Percentiles rank a stretch among this genome's conserved stretches.
phyloP scores from a whole-genome alignment of 2,797 vertebrate genomes.

The Rhabdomys pumilio region DNA sequence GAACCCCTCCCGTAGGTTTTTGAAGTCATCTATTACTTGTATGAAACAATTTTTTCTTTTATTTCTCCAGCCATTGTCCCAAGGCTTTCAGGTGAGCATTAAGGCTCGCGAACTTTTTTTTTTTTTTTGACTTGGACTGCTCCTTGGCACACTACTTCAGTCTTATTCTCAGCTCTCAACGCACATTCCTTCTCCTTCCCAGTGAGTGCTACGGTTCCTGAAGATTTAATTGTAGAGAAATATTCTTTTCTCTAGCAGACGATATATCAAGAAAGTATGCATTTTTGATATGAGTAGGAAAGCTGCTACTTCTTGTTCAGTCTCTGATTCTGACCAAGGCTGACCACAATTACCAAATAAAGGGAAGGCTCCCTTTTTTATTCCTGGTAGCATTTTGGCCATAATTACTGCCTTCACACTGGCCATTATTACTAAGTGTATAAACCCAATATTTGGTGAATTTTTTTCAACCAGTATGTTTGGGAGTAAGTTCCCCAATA shows the following conservation, averaged over 20 bases:
- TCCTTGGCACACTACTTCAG: neutral
- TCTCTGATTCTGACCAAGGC: neutral
- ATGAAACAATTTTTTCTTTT: slow-evolving; percentile 33
- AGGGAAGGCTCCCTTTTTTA: neutral
- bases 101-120: neutral
- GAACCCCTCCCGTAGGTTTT: slow-evolving; percentile 45
- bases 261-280: neutral
- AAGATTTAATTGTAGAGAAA: neutral
- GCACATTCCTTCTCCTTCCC: neutral
- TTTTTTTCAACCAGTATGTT: neutral
- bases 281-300: neutral
- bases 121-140: neutral
- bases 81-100: slow-evolving; percentile 6
- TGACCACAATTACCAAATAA: neutral
- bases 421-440: neutral
- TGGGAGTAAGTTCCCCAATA: neutral
- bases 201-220: neutral
- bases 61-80: neutral
- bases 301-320: neutral
- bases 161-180: neutral
- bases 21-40: slow-evolving; percentile 62
- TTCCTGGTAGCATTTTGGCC: neutral
- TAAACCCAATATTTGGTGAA: neutral
- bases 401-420: neutral
- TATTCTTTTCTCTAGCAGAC: neutral